Evolutionary conservation across 2,797 vertebrate genomes (phyloP).

Genomic region (Sebastes diaconus): DNA sequence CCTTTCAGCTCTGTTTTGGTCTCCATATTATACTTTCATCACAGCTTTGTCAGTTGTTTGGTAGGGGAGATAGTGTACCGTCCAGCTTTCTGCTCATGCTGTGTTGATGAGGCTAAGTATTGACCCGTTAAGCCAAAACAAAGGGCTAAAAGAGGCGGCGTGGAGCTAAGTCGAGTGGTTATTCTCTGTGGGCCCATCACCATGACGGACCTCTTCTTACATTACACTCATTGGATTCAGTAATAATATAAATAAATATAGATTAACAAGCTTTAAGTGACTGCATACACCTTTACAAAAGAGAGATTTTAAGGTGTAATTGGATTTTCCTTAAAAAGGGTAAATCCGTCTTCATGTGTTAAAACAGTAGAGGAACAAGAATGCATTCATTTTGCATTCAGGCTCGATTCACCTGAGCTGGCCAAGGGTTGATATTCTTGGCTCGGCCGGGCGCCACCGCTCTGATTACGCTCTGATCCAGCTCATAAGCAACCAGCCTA

Average conservation of each 20-base stretch:
- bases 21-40: neutral
- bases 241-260: neutral
- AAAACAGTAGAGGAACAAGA: neutral
- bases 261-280: neutral
- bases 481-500: slow-evolving; percentile 26
- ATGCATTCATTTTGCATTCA: neutral
- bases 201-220: neutral
- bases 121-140: neutral
- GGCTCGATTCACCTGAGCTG: slow-evolving; percentile 38
- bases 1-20: too few species aligned
- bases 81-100: too few species aligned
- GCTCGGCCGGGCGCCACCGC: neutral
- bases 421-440: slow-evolving; percentile 11
- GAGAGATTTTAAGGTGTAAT: neutral
- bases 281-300: neutral
- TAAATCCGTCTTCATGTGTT: neutral
- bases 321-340: neutral
- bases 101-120: neutral
- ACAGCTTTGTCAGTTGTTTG: too few species aligned
- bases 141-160: neutral
- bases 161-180: neutral
- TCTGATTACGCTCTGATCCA: slow-evolving; percentile 49
- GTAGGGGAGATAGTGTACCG: too few species aligned
- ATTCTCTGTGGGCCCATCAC: neutral
- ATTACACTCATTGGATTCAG: neutral